These are phyloP conservation scores for Ganaspis sp. DNA, from an alignment of 1,140 invertebrate genomes.

Conservation along the genomic window DNA sequence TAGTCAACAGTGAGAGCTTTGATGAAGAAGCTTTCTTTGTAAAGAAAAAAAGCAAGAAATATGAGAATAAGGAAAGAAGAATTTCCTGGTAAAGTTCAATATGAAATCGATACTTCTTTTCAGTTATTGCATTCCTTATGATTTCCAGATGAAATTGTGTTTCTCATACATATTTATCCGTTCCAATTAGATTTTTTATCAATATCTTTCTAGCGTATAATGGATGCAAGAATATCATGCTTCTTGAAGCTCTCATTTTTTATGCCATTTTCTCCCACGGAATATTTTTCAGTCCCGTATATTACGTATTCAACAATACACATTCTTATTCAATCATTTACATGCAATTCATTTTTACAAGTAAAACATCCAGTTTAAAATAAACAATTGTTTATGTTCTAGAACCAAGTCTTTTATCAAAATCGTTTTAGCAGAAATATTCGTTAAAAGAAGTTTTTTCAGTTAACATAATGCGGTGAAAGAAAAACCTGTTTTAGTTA, in stretches of 20 bases:
- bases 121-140: constrained; percentile 14
- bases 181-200: constrained; percentile 17
- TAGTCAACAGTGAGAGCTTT: constrained; percentile 2
- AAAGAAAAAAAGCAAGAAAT: background rate
- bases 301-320: background rate
- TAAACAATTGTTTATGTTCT: too few species aligned
- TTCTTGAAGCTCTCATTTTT: background rate
- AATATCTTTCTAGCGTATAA: background rate
- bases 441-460: too few species aligned
- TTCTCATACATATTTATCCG: constrained; percentile 10
- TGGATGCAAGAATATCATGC: background rate
- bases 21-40: too few species aligned
- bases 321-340: background rate
- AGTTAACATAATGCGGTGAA: too few species aligned
- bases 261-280: background rate
- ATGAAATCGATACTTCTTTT: constrained; percentile 17
- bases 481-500: too few species aligned
- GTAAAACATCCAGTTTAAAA: too few species aligned
- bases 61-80: background rate
- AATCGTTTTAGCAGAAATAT: too few species aligned
- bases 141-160: constrained; percentile 10
- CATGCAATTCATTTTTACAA: background rate
- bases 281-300: background rate
- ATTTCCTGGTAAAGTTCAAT: constrained; percentile 9
- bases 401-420: too few species aligned